Evolutionary conservation across 2,888 invertebrate genomes (phyloP).

Genomic region (Drosophila phalerata): DNA sequence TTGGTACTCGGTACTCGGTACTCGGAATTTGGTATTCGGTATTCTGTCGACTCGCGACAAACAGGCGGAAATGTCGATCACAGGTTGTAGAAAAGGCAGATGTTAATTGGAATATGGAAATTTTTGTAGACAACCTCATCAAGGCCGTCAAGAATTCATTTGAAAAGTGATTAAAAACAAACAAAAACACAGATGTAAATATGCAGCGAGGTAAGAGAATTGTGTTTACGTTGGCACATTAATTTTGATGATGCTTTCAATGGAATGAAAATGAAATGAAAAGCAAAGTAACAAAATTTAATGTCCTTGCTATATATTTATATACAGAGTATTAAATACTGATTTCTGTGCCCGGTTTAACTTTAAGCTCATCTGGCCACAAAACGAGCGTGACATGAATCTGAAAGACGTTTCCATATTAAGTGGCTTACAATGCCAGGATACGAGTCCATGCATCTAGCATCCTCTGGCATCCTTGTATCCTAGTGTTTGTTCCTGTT

Average conservation of each 20-base stretch:
- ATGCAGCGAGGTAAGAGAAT: conserved; percentile 73
- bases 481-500: conserved; percentile 27
- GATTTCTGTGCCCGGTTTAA: conserved; percentile 14
- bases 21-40: conserved; percentile 5
- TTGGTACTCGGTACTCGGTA: not conserved
- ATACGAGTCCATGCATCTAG: conserved; percentile 16
- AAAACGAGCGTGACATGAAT: conserved; percentile 42
- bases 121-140: conserved; percentile 48
- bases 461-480: conserved; percentile 4
- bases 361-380: conserved; percentile 37
- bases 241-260: conserved; percentile 9
- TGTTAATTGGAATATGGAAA: conserved; percentile 57
- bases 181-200: conserved; percentile 38
- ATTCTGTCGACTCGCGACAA: conserved; percentile 28
- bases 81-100: conserved; percentile 3
- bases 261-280: conserved; percentile 20
- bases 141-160: conserved; percentile 41
- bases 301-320: not conserved
- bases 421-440: conserved; percentile 60
- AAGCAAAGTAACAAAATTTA: conserved; percentile 12
- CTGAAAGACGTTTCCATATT: conserved; percentile 49
- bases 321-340: conserved; percentile 4
- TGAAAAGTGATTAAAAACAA: conserved; percentile 62
- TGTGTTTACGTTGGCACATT: conserved; percentile 19
- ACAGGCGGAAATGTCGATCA: conserved; percentile 41